phyloP scores from a whole-genome alignment of 1,140 invertebrate genomes.

The Drosophila orena region DNA sequence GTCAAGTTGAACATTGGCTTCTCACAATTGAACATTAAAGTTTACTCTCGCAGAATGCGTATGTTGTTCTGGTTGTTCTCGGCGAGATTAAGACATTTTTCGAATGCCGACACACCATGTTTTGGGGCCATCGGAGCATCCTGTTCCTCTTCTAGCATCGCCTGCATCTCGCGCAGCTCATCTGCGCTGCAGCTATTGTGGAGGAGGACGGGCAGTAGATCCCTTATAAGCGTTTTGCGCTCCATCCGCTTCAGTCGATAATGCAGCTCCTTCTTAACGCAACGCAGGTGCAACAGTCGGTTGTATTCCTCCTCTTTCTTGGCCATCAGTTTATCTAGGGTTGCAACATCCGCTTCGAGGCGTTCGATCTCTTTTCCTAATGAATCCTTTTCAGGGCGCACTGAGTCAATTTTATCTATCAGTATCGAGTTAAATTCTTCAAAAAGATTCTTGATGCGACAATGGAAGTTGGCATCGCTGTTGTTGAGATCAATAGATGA shows the following conservation, averaged over 20 bases:
- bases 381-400: constrained; percentile 28
- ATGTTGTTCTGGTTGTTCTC: constrained; percentile 40
- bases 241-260: constrained; percentile 48
- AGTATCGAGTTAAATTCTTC: constrained; percentile 43
- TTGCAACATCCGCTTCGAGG: constrained; percentile 45
- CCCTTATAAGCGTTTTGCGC: constrained; percentile 40
- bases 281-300: constrained; percentile 54
- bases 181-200: constrained; percentile 39
- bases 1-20: not conserved
- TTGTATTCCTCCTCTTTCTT: constrained; percentile 68
- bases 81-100: constrained; percentile 33
- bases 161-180: constrained; percentile 52
- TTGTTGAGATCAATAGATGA: constrained; percentile 58
- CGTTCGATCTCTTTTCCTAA: constrained; percentile 33
- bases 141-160: constrained; percentile 39
- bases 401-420: constrained; percentile 24
- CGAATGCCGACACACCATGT: constrained; percentile 11
- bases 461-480: constrained; percentile 58
- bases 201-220: constrained; percentile 45
- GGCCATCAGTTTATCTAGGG: constrained; percentile 43
- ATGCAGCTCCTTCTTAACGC: constrained; percentile 51
- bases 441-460: constrained; percentile 48
- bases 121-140: constrained; percentile 16
- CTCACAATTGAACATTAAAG: not conserved
- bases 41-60: constrained; percentile 39